Conservation (phyloP, 2,888 invertebrate species). For the Chloromyia formosa region DNA sequence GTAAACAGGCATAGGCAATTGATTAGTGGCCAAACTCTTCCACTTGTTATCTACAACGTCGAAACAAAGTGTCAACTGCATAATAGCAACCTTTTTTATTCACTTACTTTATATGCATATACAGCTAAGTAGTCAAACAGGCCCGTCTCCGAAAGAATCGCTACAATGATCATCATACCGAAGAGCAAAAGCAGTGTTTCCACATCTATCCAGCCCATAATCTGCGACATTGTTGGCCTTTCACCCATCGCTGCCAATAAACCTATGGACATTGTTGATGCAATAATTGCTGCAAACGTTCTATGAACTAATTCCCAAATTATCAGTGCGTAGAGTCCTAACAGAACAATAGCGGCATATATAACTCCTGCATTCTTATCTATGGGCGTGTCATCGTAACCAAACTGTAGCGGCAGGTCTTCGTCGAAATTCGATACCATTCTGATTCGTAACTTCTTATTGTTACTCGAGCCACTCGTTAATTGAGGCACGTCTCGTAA, state of each 20-base stretch:
- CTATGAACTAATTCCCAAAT: conserved; percentile 78
- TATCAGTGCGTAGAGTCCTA: conserved; percentile 81
- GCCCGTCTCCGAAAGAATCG: conserved; percentile 80
- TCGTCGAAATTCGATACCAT: conserved; percentile 58
- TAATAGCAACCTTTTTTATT: no score
- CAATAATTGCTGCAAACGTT: conserved; percentile 78
- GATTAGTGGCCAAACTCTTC: conserved; percentile 78
- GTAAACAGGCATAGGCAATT: conserved; percentile 76
- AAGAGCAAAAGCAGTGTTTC: conserved; percentile 76
- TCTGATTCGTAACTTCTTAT: conserved; percentile 55
- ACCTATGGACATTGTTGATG: conserved; percentile 75
- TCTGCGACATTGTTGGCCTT: conserved; percentile 73
- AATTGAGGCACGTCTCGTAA: conserved; percentile 50
- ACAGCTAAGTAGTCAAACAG: conserved; percentile 81
- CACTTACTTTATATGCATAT: conserved; percentile 70
- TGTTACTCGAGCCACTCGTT: neutral
- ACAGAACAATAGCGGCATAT: conserved; percentile 75
- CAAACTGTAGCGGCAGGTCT: conserved; percentile 65
- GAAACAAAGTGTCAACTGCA: neutral
- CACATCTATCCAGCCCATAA: conserved; percentile 80
- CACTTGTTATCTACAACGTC: conserved; percentile 70
- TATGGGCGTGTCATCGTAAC: conserved; percentile 73
- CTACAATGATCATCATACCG: conserved; percentile 84
- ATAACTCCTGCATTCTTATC: conserved; percentile 73
- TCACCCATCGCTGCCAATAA: conserved; percentile 74